Evolutionary conservation across 1,140 invertebrate species (phyloP).

Genomic region (fruit fly (Drosophila melanogaster)): DNA sequence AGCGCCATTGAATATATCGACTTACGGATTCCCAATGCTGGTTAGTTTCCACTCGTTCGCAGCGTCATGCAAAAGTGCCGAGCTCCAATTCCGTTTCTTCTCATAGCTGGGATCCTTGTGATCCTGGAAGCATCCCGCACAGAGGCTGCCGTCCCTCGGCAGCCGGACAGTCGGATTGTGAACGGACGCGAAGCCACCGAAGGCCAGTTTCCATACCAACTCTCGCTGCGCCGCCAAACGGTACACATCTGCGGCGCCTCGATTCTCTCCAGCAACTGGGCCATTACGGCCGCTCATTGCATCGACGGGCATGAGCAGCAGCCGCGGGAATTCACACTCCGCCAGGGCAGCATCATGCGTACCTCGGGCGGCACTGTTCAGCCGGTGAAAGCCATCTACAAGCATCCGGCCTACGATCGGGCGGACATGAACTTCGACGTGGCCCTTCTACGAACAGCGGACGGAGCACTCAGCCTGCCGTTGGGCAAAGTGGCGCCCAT

Average conservation of each 20-base stretch:
- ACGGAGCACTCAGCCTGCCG: constrained; percentile 35
- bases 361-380: constrained; percentile 63
- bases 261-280: constrained; percentile 71
- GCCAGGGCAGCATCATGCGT: constrained; percentile 60
- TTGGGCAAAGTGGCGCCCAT: constrained; percentile 61
- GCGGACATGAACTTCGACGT: constrained; percentile 77
- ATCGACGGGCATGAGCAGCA: constrained; percentile 62
- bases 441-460: constrained; percentile 58
- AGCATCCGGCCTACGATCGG: constrained; percentile 77
- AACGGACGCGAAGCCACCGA: constrained; percentile 67
- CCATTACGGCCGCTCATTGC: constrained; percentile 84
- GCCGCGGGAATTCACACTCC: constrained; percentile 67
- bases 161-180: constrained; percentile 73
- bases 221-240: constrained; percentile 68
- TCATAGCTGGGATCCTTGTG: constrained; percentile 10
- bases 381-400: constrained; percentile 63
- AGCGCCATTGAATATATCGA: constrained; percentile 32
- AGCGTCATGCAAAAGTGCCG: constrained; percentile 32
- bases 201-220: constrained; percentile 65
- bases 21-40: constrained; percentile 19
- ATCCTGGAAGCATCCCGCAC: background rate
- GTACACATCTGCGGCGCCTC: constrained; percentile 82
- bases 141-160: constrained; percentile 20
- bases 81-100: constrained; percentile 5
- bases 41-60: constrained; percentile 35